A percentile compares a stretch with the other conserved stretches of the same genome.
phyloP scores from a whole-genome alignment of 2,888 invertebrate genomes.

The Ferrisia virgata region DNA sequence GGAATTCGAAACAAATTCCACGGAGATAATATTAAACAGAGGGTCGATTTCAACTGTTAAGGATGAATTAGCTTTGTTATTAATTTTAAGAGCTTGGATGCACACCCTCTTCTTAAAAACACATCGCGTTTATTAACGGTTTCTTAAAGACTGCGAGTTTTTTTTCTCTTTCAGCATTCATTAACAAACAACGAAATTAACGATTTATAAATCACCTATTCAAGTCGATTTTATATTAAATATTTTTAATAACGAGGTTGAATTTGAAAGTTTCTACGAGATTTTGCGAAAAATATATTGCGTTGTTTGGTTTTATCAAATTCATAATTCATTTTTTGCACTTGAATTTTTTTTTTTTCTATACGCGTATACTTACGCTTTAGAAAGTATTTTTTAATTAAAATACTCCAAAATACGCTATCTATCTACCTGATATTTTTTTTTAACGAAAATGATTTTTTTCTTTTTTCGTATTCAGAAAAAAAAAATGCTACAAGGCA shows the following conservation, averaged over 20 bases:
- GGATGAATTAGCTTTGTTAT: conserved; percentile 45
- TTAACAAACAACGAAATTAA: conserved; percentile 23
- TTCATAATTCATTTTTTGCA: not conserved
- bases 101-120: conserved; percentile 32
- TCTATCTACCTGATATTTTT: too few relatives aligned
- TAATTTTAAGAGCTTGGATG: conserved; percentile 39
- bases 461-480: not conserved
- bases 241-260: not conserved
- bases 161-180: not conserved
- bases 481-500: conserved; percentile 50
- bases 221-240: conserved; percentile 18
- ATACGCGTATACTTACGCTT: not conserved
- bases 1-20: conserved; percentile 44
- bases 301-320: not conserved
- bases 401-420: too few relatives aligned
- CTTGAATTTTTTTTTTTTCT: not conserved
- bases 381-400: too few relatives aligned
- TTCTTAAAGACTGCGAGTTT: conserved; percentile 15
- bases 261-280: not conserved
- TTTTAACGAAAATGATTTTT: not conserved
- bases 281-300: not conserved
- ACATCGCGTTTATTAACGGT: conserved; percentile 26
- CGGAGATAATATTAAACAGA: conserved; percentile 43
- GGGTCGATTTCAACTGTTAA: conserved; percentile 41
- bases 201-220: conserved; percentile 18